Evolutionary conservation across 92 coral and sea anemone genomes (phyloP).

Genomic region (Palythoa grandiflora): DNA sequence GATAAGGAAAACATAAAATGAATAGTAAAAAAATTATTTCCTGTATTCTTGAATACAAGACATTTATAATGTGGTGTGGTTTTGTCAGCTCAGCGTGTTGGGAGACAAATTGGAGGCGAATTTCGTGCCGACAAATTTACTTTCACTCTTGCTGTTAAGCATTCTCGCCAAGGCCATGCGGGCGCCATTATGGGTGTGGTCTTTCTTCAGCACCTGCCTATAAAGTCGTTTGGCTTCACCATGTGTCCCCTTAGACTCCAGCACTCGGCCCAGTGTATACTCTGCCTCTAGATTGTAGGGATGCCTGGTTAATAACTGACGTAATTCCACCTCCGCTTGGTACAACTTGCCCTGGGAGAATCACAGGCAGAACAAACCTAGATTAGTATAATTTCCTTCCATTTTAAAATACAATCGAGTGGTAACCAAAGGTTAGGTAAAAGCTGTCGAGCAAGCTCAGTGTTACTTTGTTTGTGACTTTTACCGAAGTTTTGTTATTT

Average conservation of each 20-base stretch:
- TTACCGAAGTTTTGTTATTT: too few relatives aligned
- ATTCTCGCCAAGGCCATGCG: conserved; percentile 58
- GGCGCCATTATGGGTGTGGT: conserved; percentile 63
- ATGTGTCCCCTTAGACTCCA: conserved; percentile 60
- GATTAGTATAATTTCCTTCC: neutral
- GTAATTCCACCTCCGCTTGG: conserved; percentile 66
- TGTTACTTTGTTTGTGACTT: too few relatives aligned
- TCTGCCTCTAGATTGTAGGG: conserved; percentile 60
- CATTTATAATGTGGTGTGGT: neutral
- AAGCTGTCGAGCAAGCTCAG: too few relatives aligned
- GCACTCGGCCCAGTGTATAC: conserved; percentile 62
- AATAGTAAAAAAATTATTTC: too few relatives aligned
- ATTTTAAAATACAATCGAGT: neutral
- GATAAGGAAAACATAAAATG: too few relatives aligned
- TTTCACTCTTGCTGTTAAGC: neutral
- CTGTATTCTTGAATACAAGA: too few relatives aligned
- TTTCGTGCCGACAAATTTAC: neutral
- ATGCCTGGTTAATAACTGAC: conserved; percentile 54
- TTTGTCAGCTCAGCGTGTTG: neutral
- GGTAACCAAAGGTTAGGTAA: too few relatives aligned
- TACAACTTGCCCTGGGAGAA: conserved; percentile 60
- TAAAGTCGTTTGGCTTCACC: conserved; percentile 58
- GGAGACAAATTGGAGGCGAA: conserved; percentile 1
- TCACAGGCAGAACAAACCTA: neutral
- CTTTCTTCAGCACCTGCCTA: conserved; percentile 56